Evolutionary conservation across 2,888 invertebrate species (phyloP).

Genomic region (Clostera curtula): DNA sequence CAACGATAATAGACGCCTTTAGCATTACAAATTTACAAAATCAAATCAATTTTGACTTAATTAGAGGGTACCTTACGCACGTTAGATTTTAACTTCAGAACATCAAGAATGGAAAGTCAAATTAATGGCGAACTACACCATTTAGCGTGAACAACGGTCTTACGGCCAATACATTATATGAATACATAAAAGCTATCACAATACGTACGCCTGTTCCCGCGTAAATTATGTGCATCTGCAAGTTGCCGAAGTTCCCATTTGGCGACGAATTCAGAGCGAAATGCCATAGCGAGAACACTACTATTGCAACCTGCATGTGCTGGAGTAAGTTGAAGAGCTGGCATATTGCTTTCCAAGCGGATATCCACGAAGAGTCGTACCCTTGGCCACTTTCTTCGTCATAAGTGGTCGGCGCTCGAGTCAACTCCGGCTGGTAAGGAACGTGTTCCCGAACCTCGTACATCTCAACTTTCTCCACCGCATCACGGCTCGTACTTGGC

Average conservation of each 20-base stretch:
- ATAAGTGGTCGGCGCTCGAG: constrained; percentile 51
- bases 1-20: too few species aligned
- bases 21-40: too few species aligned
- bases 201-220: constrained; percentile 68
- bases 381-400: constrained; percentile 56
- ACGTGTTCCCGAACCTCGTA: constrained; percentile 65
- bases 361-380: constrained; percentile 49
- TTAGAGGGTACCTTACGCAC: too few species aligned
- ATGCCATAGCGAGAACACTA: constrained; percentile 61
- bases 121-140: too few species aligned
- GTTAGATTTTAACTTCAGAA: too few species aligned
- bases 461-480: constrained; percentile 58
- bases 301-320: constrained; percentile 63
- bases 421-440: constrained; percentile 62
- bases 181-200: too few species aligned
- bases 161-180: too few species aligned
- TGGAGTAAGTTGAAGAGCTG: constrained; percentile 61
- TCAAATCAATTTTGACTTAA: too few species aligned
- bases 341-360: constrained; percentile 60
- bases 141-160: too few species aligned
- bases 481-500: constrained; percentile 59
- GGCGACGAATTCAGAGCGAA: constrained; percentile 55
- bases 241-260: constrained; percentile 54
- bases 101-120: too few species aligned
- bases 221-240: constrained; percentile 63